Evolutionary conservation across 2,113 vertebrate genomes (phyloP).

Genomic region (Genyomyrus donnyi): DNA sequence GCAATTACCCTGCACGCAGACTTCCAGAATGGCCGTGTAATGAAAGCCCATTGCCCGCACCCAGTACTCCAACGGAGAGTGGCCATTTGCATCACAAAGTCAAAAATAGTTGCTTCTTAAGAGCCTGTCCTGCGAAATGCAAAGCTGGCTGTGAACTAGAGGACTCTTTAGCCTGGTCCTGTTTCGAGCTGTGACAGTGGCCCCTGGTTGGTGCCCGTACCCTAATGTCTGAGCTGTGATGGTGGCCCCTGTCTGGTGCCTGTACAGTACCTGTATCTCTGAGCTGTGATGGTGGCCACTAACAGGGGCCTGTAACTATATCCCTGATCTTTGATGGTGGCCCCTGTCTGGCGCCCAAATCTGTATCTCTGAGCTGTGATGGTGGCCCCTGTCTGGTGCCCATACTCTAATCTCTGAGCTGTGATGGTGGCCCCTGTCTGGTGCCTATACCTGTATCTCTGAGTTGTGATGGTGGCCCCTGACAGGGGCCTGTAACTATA

Average conservation of each 20-base stretch:
- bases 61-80: slow-evolving; percentile 37
- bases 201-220: not conserved
- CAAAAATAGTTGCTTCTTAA: slow-evolving; percentile 10
- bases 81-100: slow-evolving; percentile 43
- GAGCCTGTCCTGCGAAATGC: not conserved
- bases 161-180: not conserved
- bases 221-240: no score
- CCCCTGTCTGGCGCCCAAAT: not conserved
- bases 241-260: no score
- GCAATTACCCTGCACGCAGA: slow-evolving; percentile 9
- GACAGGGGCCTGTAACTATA: no score
- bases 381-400: no score
- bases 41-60: slow-evolving; percentile 24
- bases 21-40: slow-evolving; percentile 21
- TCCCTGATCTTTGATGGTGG: not conserved
- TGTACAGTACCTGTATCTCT: not conserved
- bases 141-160: not conserved
- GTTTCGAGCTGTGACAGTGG: not conserved
- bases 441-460: no score
- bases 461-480: no score
- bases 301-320: rapidly evolving
- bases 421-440: no score
- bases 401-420: no score
- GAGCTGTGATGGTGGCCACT: not conserved
- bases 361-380: not conserved